Evolutionary conservation across 2,113 vertebrate species (phyloP).

Genomic region (Orthonyx spaldingii): DNA sequence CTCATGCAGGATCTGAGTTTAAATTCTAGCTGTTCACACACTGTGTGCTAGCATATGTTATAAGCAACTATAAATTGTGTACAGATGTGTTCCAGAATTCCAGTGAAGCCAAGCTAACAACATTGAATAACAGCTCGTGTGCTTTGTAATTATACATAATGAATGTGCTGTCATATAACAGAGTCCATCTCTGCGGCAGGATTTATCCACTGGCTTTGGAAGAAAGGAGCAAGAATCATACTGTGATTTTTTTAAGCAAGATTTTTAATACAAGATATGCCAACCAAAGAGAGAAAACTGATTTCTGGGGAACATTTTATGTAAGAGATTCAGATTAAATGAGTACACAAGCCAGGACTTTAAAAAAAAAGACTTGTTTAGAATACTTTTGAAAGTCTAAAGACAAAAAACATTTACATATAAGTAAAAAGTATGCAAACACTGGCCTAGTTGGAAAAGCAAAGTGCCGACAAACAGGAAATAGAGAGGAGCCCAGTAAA

Average conservation of each 20-base stretch:
- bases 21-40: slow-evolving; percentile 21
- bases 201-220: slow-evolving; percentile 12
- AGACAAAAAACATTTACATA: background rate
- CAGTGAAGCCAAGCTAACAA: slow-evolving; percentile 17
- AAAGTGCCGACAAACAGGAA: background rate
- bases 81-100: slow-evolving; percentile 32
- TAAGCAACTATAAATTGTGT: slow-evolving; percentile 39
- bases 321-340: background rate
- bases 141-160: slow-evolving; percentile 53
- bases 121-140: background rate
- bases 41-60: slow-evolving; percentile 37
- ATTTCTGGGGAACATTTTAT: background rate
- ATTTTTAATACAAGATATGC: background rate
- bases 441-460: background rate
- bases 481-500: background rate
- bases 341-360: background rate
- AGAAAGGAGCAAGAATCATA: background rate
- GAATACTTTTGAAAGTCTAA: background rate
- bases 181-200: background rate
- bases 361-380: background rate
- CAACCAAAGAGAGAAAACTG: background rate
- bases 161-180: background rate
- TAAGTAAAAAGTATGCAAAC: background rate
- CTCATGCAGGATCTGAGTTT: slow-evolving; percentile 18
- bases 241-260: background rate